Evolutionary conservation across 2,888 invertebrate genomes (phyloP).

Genomic region (Limnephilus marmoratus): DNA sequence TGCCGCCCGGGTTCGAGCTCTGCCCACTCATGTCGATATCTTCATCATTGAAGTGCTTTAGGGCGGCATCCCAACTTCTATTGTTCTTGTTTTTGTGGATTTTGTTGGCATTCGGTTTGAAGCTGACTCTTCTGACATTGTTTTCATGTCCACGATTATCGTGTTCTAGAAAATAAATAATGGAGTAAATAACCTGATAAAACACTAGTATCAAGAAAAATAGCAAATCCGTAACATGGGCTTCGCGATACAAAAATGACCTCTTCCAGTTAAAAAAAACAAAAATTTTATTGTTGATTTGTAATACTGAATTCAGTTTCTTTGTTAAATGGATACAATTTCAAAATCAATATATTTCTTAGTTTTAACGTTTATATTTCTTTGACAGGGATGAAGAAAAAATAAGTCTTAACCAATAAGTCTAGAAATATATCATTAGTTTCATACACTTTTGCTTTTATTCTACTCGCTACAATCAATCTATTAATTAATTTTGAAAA

Average conservation of each 20-base stretch:
- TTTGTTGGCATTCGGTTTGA: slow-evolving; percentile 75
- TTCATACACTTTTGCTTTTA: too few species aligned
- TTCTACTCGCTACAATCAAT: too few species aligned
- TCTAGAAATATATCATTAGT: too few species aligned
- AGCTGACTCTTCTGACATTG: slow-evolving; percentile 74
- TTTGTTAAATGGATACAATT: background rate
- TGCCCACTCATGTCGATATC: slow-evolving; percentile 80
- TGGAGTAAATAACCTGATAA: slow-evolving; percentile 22
- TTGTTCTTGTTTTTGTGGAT: slow-evolving; percentile 71
- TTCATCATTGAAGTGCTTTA: slow-evolving; percentile 78
- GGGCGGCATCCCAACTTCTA: slow-evolving; percentile 73
- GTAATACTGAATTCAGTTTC: background rate
- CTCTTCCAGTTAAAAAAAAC: background rate
- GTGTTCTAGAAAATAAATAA: slow-evolving; percentile 72
- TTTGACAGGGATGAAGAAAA: too few species aligned
- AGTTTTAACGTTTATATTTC: too few species aligned
- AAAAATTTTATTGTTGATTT: background rate
- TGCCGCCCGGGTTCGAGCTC: slow-evolving; percentile 68
- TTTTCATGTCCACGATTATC: slow-evolving; percentile 74
- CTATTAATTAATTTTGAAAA: too few species aligned
- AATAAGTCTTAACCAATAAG: too few species aligned
- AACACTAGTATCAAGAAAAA: background rate
- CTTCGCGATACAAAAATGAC: background rate
- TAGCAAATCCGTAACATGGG: too few species aligned
- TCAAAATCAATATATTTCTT: too few species aligned